phyloP scores from a whole-genome alignment of 2,888 invertebrate species.

The Nephrotoma appendiculata region DNA sequence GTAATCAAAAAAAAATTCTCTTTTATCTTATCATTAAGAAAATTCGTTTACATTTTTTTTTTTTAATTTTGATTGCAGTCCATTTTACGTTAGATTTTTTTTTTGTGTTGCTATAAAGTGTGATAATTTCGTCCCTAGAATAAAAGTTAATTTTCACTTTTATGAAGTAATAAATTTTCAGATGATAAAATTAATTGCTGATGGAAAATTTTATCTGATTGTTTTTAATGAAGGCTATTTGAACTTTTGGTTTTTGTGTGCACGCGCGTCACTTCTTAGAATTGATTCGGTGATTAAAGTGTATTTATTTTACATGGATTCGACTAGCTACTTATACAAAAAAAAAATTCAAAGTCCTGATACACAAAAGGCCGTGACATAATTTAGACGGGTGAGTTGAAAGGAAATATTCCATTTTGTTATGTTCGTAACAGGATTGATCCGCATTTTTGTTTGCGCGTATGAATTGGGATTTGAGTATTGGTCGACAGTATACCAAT shows the following conservation, averaged over 20 bases:
- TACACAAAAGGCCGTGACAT: no score
- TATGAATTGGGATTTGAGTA: no score
- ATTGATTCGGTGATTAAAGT: not conserved
- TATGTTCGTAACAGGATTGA: no score
- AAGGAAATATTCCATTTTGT: no score
- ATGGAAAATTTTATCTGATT: not conserved
- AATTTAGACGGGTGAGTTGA: no score
- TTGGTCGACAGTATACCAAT: no score
- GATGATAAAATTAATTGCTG: not conserved
- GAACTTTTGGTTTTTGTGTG: not conserved
- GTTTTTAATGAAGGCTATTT: not conserved
- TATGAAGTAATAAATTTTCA: not conserved
- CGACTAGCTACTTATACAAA: no score
- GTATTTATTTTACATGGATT: no score
- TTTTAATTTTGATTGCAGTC: not conserved
- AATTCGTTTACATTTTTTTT: not conserved
- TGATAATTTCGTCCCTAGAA: not conserved
- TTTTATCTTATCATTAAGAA: not conserved
- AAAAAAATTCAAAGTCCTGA: no score
- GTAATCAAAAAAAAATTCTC: not conserved
- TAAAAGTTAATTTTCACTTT: not conserved
- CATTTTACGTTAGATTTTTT: not conserved
- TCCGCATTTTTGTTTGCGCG: no score
- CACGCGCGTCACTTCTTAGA: not conserved
- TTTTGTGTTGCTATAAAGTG: not conserved